A percentile compares a stretch with the other conserved stretches of the same genome.
phyloP scores from a whole-genome alignment of 2,113 vertebrate species.

The Alligator mississippiensis region DNA sequence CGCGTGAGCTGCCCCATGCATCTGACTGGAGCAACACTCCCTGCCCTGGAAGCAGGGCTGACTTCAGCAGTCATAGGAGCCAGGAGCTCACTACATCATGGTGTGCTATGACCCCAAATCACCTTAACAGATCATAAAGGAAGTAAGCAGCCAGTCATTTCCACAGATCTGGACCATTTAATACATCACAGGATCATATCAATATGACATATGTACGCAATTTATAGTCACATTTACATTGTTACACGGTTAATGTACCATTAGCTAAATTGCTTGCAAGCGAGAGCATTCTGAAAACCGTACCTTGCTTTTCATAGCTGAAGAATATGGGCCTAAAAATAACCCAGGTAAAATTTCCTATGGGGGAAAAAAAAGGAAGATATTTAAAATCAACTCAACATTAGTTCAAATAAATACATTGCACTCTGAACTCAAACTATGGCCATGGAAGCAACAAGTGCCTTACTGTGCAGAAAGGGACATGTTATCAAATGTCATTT shows the following conservation, averaged over 20 bases:
- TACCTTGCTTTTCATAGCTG: conserved; percentile 99
- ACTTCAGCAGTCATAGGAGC: neutral
- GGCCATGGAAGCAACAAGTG: neutral
- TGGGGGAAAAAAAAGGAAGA: conserved; percentile 5
- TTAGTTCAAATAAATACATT: neutral
- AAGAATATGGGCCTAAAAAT: conserved; percentile 98
- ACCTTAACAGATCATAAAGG: neutral
- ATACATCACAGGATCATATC: neutral
- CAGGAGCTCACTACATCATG: neutral
- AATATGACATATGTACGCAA: neutral
- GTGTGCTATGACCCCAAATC: neutral
- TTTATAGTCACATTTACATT: neutral
- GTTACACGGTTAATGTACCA: neutral
- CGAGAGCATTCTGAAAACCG: conserved; percentile 22
- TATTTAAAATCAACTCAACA: neutral
- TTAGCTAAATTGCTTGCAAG: neutral
- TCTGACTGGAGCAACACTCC: neutral
- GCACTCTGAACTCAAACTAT: neutral
- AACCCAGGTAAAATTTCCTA: conserved; percentile 98
- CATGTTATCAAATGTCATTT: neutral
- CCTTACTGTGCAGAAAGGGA: neutral
- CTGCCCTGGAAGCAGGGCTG: neutral
- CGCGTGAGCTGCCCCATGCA: neutral
- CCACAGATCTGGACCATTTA: neutral
- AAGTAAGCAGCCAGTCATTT: neutral